Evolutionary conservation across 2,113 vertebrate genomes (phyloP).

Genomic region (Ictalurus furcatus): DNA sequence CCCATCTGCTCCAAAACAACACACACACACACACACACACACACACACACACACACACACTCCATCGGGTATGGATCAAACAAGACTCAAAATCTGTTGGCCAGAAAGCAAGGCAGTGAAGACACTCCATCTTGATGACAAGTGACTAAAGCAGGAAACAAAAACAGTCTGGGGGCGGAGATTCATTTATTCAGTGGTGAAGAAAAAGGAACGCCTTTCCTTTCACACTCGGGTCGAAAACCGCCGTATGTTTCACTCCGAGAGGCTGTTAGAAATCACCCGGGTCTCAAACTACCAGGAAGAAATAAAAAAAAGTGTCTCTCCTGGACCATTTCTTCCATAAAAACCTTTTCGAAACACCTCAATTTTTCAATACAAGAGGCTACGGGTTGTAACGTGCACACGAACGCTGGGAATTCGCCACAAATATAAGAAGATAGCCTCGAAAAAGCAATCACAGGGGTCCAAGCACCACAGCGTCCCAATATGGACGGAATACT

Average conservation of each 20-base stretch:
- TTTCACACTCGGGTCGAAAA: conserved; percentile 63
- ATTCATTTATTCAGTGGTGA: conserved; percentile 70
- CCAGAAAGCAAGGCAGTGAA: conserved; percentile 24
- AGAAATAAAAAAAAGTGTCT: not conserved
- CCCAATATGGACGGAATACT: not conserved
- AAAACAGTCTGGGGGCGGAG: conserved; percentile 53
- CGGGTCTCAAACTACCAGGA: conserved; percentile 6
- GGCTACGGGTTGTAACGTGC: not conserved
- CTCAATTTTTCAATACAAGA: not conserved
- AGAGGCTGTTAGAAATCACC: not conserved
- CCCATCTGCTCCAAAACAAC: conserved; percentile 7
- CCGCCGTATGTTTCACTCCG: conserved; percentile 47
- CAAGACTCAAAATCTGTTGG: conserved; percentile 1
- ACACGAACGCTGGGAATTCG: no score
- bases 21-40: not conserved
- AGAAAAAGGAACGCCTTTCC: conserved; percentile 64
- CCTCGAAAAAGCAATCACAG: not conserved
- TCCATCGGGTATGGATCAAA: conserved; percentile 4
- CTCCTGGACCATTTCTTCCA: not conserved
- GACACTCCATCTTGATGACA: conserved; percentile 63
- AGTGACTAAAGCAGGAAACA: conserved; percentile 55
- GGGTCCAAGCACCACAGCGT: not conserved
- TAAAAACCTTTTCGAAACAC: not conserved
- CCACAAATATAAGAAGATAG: no score
- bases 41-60: no score